Evolutionary conservation across 1,140 invertebrate genomes (phyloP), one percentile per base, ranked within the genome.

Genomic region (Littorina saxatilis): DNA sequence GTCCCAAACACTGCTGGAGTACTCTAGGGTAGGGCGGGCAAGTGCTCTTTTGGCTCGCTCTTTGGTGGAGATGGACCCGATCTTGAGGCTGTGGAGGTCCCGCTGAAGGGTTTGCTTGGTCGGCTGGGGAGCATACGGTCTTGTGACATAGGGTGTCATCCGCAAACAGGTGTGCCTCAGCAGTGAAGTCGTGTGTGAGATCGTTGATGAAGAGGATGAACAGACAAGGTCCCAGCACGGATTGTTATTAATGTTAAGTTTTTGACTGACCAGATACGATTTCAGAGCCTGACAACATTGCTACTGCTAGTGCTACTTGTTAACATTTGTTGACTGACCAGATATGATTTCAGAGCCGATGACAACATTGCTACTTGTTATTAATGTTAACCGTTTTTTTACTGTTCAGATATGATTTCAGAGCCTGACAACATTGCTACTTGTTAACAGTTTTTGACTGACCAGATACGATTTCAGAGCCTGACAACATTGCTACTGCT

Each of bases 151-250:
- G 82, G 0, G 79, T 78, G 50, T 85, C 84, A 82, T 85, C 82
- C 0, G 82, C 82, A 68, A 81, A 84, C 63, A 73, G 15, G 43
- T 52, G 61, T 7, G 79, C 35, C 1, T 63, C 29, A 4, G 27
- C 43, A 47, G 43, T 29, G 1, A 83, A 39, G 3, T n/a, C 0
- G 17, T 39, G 13, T 2, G 58, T 23, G 5, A 87, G 58, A 50
- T 87, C 85, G 63, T 84, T 86, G 27, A 83, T 85, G 52, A 72
- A 87, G 9, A 87, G 13, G 1, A 84, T 7, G 68, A 84, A 87
- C 39, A 87, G 70, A 13, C 77, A n/a, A 15, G 82, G 85, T 4
- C 82, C 84, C 29, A 86, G 40, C 11, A 86, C 47, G 15, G 74
- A 83, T n/a, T n/a, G n/a, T n/a, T n/a, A n/a, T n/a, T n/a, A n/a